Percentiles rank a stretch among this genome's conserved stretches.
phyloP scores from a whole-genome alignment of 2,888 invertebrate species.

The Pediacus dermestoides region DNA sequence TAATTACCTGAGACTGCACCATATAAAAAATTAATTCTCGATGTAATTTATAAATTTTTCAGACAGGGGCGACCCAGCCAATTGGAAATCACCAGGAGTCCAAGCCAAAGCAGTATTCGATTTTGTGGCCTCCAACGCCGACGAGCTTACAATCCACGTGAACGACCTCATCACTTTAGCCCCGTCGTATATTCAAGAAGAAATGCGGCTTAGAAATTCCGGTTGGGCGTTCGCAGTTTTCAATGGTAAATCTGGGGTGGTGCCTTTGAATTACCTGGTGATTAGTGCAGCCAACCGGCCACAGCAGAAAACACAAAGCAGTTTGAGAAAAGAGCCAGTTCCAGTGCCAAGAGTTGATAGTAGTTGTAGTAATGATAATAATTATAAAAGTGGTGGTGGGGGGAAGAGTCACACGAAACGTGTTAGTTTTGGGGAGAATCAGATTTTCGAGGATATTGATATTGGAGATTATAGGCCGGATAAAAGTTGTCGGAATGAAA shows the following conservation, averaged over 20 bases:
- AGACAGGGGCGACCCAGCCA: conserved; percentile 58
- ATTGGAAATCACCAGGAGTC: conserved; percentile 65
- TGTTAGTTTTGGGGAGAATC: conserved; percentile 49
- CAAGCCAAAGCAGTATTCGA: conserved; percentile 68
- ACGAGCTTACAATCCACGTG: conserved; percentile 73
- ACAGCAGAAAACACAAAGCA: conserved; percentile 9
- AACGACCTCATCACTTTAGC: conserved; percentile 80
- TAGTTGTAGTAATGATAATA: conserved; percentile 16
- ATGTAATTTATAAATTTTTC: conserved; percentile 17
- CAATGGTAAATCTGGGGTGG: conserved; percentile 58
- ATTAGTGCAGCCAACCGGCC: conserved; percentile 34
- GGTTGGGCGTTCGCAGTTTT: conserved; percentile 68
- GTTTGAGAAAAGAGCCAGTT: conserved; percentile 10
- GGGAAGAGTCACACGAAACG: conserved; percentile 39
- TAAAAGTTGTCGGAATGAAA: too few relatives aligned
- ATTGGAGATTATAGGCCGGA: conserved; percentile 37
- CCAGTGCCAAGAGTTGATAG: conserved; percentile 25
- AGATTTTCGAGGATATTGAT: conserved; percentile 44
- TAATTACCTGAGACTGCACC: too few relatives aligned
- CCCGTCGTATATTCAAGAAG: conserved; percentile 75
- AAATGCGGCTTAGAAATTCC: conserved; percentile 58
- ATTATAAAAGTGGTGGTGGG: conserved; percentile 12
- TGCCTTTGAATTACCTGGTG: conserved; percentile 61
- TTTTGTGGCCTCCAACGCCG: conserved; percentile 66
- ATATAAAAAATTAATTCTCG: too few relatives aligned